Base-by-base conservation (phyloP, 2,113 vertebrate genomes). In the Thomomys bottae region DNA sequence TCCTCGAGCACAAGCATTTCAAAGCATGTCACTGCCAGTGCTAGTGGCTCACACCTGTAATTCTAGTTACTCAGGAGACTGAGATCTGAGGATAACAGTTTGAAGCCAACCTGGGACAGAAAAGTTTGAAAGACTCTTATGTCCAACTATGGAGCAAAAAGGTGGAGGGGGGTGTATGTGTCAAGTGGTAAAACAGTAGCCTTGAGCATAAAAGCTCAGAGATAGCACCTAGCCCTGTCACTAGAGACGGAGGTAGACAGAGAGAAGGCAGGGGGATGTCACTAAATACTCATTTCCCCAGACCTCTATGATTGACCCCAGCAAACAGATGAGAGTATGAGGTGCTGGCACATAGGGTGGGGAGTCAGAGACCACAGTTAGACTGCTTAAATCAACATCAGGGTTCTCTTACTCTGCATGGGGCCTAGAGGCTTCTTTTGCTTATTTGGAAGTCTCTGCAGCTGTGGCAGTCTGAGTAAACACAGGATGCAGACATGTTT, bases 331-430 rank as follows among this genome's bases (percentile, higher is more conserved):
- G 66, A 78, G 34, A 59, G 6, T 2, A 1, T 15, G 40, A 10
- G 63, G 36, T 0, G 4, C 36, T 15, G 34, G 4, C 8, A 23
- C 12, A 1, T 1, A 14, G 30, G 24, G 21, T 6, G 15, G 23
- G 36, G 36, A 30, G 28, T 28, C 1, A 11, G 45, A 73, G 23
- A 4, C 40, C 23, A 14, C 26, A 36, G 17, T 4, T 59, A 11
- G 54, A 24, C 67, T 1, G n/a, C 36, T 30, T 18, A 40, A 10
- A 8, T 87, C 71, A 40, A 30, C 17, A 23, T 63, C 32, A 45
- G 45, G 0, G 23, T 61, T 1, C 17, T 23, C 32, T 17, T 3
- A 30, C 18, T 45, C 71, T 20, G 34, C 4, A 9, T 24, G n/a
- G 24, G 88, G 40, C 15, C n/a, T n/a, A 8, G 0, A 3, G 30